These are phyloP conservation scores for Colossoma macropomum DNA, from an alignment of 2,113 vertebrate genomes.

Conservation along the genomic window DNA sequence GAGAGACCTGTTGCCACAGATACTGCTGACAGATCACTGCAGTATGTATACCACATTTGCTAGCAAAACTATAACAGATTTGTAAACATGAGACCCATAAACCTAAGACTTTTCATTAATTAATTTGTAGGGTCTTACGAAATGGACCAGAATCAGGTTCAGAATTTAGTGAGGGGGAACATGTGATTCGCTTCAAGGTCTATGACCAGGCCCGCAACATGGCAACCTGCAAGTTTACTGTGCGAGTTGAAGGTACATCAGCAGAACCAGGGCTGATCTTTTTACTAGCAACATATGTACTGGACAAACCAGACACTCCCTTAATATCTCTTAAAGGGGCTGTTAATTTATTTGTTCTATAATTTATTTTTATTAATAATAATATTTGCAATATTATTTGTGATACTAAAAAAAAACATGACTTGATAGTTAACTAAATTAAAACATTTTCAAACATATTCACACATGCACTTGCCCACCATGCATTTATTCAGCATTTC, in stretches of 20 bases:
- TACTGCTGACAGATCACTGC: slow-evolving; percentile 85
- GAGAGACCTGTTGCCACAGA: slow-evolving; percentile 88
- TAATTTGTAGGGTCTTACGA: slow-evolving; percentile 80
- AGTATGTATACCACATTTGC: slow-evolving; percentile 73
- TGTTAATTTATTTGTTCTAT: no score
- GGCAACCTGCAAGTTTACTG: slow-evolving; percentile 93
- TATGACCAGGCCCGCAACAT: slow-evolving; percentile 90
- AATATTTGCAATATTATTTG: no score
- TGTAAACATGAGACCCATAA: not conserved
- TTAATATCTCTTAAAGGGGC: no score
- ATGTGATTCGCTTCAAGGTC: slow-evolving; percentile 88
- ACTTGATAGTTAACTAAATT: no score
- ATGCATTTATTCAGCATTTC: no score
- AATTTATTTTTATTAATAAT: no score
- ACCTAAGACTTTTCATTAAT: slow-evolving; percentile 11
- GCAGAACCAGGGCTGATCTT: not conserved
- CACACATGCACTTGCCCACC: no score
- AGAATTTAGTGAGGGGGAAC: slow-evolving; percentile 85
- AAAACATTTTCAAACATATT: no score
- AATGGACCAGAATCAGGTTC: slow-evolving; percentile 85
- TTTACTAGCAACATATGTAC: not conserved
- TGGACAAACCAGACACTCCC: no score
- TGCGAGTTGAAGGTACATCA: slow-evolving; percentile 88
- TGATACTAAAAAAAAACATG: no score
- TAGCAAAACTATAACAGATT: not conserved